Percentiles rank a stretch among this genome's conserved stretches.
Evolutionary conservation across 1,140 invertebrate species (phyloP).

Genomic region (Gryon sp.): DNA sequence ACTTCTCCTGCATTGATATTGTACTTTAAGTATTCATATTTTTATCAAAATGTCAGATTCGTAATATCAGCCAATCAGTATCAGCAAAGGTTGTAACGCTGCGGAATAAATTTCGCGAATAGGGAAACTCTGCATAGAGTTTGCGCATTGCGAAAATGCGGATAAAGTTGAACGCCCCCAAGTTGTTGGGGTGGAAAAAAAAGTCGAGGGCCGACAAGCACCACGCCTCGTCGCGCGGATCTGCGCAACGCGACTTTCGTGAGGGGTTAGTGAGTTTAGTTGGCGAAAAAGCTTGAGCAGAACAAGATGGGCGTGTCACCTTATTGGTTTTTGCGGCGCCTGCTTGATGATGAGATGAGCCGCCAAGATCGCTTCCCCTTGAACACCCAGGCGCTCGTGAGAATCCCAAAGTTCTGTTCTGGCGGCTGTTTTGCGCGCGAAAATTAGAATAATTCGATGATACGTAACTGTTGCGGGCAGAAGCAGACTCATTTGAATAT

Average conservation of each 20-base stretch:
- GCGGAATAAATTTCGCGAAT: conserved; percentile 67
- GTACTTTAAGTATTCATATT: too few relatives aligned
- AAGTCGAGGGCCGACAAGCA: conserved; percentile 35
- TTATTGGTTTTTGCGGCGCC: conserved; percentile 41
- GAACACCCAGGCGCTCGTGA: conserved; percentile 38
- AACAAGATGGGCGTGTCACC: conserved; percentile 48
- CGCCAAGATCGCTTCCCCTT: conserved; percentile 32
- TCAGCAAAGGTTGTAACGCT: neutral
- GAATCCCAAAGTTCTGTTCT: conserved; percentile 52
- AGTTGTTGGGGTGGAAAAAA: conserved; percentile 30
- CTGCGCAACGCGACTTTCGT: conserved; percentile 39
- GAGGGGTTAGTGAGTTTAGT: conserved; percentile 57
- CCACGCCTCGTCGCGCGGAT: conserved; percentile 51
- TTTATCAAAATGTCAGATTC: too few relatives aligned
- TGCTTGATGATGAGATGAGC: conserved; percentile 19
- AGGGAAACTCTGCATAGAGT: conserved; percentile 63
- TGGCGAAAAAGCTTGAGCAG: conserved; percentile 58
- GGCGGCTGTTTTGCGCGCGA: conserved; percentile 71
- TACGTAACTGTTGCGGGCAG: conserved; percentile 80
- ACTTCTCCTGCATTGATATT: too few relatives aligned
- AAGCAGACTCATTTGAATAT: conserved; percentile 76
- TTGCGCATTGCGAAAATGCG: too few relatives aligned
- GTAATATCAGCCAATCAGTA: too few relatives aligned
- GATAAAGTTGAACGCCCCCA: conserved; percentile 19
- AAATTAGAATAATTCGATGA: conserved; percentile 80